Base-by-base conservation (phyloP, 2,888 invertebrate species). In the Synanthedon vespiformis region DNA sequence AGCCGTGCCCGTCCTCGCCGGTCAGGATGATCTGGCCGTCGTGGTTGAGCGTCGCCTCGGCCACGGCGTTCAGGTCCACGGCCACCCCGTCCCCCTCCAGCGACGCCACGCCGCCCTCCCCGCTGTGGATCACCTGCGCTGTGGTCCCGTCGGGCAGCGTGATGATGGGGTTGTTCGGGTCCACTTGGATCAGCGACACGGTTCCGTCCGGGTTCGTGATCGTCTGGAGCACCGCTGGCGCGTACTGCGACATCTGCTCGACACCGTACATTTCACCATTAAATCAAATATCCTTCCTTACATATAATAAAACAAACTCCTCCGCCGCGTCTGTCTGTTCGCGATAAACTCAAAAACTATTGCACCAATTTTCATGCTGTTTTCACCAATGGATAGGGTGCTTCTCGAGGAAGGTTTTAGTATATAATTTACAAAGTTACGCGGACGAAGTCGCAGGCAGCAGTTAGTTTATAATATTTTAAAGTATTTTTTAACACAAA, bases 131-230 rank as follows among this genome's bases (percentile, higher is more conserved):
- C 56, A 98, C 96, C 84, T 97, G 97, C 53, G 97, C 97, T 52
- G 97, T 97, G 61, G 97, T 97, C 56, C 97, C 97, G 82, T 98
- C 97, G 0, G 97, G 96, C 73, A 98, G 89, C 49, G 97, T 97
- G 67, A 98, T 97, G 69, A 98, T 96, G 58, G 96, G 95, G 88
- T 95, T 95, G 77, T 92, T 94, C 53, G 96, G 95, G 88, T 97
- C 96, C 64, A 97, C 95, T 86, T 97, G 97, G 62, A 98, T 97
- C 59, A 98, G 93, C 57, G 97, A 97, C 58, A 98, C 95, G 10
- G 97, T 94, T 58, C 98, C 98, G 88, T 98, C 98, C 1, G 97
- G 95, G 88, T 98, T 98, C 65, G 95, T 96, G 80, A 98, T 97
- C 6, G 97, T 97, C 79, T 98, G 98, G 55, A 98, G 90, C 65